Evolutionary conservation across 2,113 vertebrate genomes (phyloP).

Genomic region (Trogon surrucura): DNA sequence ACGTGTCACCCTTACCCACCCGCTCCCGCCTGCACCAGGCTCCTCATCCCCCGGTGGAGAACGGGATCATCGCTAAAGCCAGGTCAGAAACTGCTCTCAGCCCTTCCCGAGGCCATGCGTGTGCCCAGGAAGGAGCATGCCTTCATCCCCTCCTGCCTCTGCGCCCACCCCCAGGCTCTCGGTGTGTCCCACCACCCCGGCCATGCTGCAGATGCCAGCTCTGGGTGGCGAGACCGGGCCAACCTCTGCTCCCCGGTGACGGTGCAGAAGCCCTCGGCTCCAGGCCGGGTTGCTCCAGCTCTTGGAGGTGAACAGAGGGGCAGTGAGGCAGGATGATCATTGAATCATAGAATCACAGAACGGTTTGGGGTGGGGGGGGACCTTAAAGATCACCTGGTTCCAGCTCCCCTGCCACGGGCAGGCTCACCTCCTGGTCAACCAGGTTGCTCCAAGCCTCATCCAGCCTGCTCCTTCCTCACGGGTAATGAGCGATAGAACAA

Average conservation of each 20-base stretch:
- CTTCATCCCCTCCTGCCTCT: not conserved
- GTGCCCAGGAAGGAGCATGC: accelerated
- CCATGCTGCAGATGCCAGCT: not conserved
- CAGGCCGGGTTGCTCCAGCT: not conserved
- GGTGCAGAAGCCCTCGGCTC: not conserved
- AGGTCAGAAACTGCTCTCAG: not conserved
- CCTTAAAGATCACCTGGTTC: too few species aligned
- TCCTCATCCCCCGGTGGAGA: not conserved
- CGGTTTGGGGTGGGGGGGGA: too few species aligned
- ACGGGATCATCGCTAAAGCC: not conserved
- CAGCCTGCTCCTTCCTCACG: too few species aligned
- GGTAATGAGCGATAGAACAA: too few species aligned
- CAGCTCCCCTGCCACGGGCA: too few species aligned
- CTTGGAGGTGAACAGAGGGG: not conserved
- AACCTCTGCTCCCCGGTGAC: not conserved
- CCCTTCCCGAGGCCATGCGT: not conserved
- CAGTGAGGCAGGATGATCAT: too few species aligned
- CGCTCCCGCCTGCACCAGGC: not conserved
- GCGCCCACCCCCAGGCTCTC: not conserved
- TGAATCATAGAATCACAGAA: too few species aligned
- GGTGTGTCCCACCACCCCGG: not conserved
- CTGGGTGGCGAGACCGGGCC: not conserved
- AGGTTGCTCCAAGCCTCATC: too few species aligned
- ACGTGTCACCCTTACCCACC: not conserved
- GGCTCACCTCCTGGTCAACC: too few species aligned